Percentiles rank a stretch among this genome's conserved stretches.
phyloP scores from a whole-genome alignment of 2,888 invertebrate species.

The Exocentrus adspersus region DNA sequence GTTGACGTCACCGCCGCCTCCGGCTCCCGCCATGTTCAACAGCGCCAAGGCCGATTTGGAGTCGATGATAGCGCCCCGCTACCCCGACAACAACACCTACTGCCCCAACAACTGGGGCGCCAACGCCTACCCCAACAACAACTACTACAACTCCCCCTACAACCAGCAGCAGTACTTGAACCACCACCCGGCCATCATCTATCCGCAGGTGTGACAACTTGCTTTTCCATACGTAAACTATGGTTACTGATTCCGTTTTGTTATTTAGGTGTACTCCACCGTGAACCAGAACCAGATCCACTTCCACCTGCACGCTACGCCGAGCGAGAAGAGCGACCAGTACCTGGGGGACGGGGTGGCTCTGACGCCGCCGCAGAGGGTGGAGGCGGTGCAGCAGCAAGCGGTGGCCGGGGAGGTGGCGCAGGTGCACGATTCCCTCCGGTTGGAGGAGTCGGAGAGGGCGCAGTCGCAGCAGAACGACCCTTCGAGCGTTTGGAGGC shows the following conservation, averaged over 20 bases:
- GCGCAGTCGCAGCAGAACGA: constrained; percentile 60
- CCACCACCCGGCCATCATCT: constrained; percentile 75
- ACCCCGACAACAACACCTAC: constrained; percentile 65
- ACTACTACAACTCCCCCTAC: constrained; percentile 74
- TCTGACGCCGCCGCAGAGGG: constrained; percentile 70
- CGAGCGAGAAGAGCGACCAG: constrained; percentile 73
- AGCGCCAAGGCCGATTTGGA: constrained; percentile 58
- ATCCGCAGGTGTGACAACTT: constrained; percentile 64
- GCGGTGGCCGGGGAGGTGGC: constrained; percentile 64
- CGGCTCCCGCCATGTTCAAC: constrained; percentile 52
- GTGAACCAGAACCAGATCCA: constrained; percentile 90
- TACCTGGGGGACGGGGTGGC: constrained; percentile 63
- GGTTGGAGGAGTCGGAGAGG: constrained; percentile 49
- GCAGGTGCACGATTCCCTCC: constrained; percentile 54
- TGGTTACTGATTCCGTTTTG: too few species aligned
- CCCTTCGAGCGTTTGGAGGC: constrained; percentile 75
- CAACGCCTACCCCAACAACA: constrained; percentile 63
- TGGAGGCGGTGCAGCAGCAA: constrained; percentile 61
- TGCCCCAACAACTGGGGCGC: constrained; percentile 69
- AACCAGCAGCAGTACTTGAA: constrained; percentile 72
- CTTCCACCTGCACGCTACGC: constrained; percentile 76
- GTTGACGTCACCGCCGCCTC: constrained; percentile 57
- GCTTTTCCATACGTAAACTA: too few species aligned
- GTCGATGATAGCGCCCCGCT: constrained; percentile 55
- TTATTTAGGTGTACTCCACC: constrained; percentile 78